phyloP scores from a whole-genome alignment of 2,888 invertebrate genomes.

The Cephus sareptanus region DNA sequence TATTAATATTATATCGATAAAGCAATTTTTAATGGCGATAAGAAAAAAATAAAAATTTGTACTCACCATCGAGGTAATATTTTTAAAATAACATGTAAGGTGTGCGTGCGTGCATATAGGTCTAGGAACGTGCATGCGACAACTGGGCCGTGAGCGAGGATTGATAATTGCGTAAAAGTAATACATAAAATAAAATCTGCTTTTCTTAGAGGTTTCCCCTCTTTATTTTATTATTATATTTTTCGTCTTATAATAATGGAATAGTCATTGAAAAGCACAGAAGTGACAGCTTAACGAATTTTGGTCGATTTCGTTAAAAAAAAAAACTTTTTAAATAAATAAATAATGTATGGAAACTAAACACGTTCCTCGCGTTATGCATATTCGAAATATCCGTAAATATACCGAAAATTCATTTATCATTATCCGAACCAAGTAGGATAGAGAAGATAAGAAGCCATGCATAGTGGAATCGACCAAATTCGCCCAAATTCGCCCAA shows the following conservation, averaged over 20 bases:
- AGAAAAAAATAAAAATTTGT: conserved; percentile 14
- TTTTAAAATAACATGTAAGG: conserved; percentile 30
- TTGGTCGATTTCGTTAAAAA: not conserved
- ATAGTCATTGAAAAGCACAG: not conserved
- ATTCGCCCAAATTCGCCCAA: not conserved
- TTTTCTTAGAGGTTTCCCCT: not conserved
- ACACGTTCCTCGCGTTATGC: not conserved
- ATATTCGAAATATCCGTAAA: not conserved
- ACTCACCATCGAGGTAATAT: conserved; percentile 55
- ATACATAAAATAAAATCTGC: conserved; percentile 8
- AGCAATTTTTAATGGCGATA: not conserved
- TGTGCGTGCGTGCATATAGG: conserved; percentile 43
- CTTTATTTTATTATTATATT: not conserved
- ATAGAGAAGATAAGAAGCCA: not conserved
- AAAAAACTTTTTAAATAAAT: not conserved
- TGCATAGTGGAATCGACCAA: not conserved
- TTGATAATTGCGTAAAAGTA: conserved; percentile 15
- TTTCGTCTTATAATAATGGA: not conserved
- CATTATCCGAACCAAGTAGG: not conserved
- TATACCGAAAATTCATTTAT: not conserved
- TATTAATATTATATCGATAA: not conserved
- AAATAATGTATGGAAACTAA: not conserved
- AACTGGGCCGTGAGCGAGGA: conserved; percentile 24
- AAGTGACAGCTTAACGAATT: not conserved
- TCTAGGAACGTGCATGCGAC: conserved; percentile 41